Evolutionary conservation across 2,113 vertebrate species (phyloP), one percentile per base, ranked within the genome.

Genomic region (Pterophyllum scalare): DNA sequence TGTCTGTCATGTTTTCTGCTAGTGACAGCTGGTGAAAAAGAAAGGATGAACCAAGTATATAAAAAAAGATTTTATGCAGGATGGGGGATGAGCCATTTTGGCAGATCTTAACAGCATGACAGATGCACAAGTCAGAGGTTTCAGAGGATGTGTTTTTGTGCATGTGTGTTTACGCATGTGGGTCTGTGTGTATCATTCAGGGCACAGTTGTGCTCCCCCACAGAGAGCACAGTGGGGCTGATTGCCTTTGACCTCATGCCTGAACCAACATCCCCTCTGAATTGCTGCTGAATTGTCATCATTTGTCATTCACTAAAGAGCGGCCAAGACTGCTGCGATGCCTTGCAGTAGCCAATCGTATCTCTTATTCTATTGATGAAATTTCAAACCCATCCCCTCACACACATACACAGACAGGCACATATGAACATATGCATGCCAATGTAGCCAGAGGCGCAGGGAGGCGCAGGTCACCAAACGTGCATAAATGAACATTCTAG

Each of bases 271-370:
- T 91, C 90, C 90, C 86, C 85, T 79, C 80, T 88, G 89, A 94
- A 95, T 94, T 91, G 92, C 93, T 90, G 90, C 83, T 81, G 91
- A 94, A 94, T 94, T 92, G 92, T 95, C 93, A 91, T 94, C 89
- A 93, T 95, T 93, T 83, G 93, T 93, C 91, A 92, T 87, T 89
- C 92, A 83, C 87, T 88, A 79, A 93, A 92, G 88, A 92, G 84
- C 19, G 14, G 57, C 81, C 43, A 14, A 38, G 75, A 43, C 59
- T 85, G 79, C 87, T 84, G 60, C 40, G 82, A 87, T 59, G 59
- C 87, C 81, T 83, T 61, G 49, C 20, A 12, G 65, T 52, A 64
- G 88, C 83, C 87, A 89, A 84, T 91, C 88, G 81, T 84, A 91
- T 91, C 88, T 91, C 85, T 87, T 89, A 80, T 83, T 89, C 80